Evolutionary conservation across 2,888 invertebrate species (phyloP).

Genomic region (Callyntrura sp.): DNA sequence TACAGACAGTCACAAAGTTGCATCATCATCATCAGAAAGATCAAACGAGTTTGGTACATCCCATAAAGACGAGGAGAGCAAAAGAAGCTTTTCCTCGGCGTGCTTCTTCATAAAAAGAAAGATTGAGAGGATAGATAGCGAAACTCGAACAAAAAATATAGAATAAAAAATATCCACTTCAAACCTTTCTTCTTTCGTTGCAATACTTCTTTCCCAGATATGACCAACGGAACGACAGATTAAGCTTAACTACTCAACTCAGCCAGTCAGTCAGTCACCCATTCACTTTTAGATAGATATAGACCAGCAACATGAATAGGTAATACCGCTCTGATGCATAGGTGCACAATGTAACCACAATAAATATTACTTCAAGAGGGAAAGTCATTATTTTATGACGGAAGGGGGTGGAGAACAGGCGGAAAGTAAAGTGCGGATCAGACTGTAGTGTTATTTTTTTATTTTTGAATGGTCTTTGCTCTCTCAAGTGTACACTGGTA

Average conservation of each 20-base stretch:
- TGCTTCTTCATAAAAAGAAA: slow-evolving; percentile 32
- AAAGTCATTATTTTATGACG: not conserved
- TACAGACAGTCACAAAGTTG: slow-evolving; percentile 49
- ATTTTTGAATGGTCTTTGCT: too few species aligned
- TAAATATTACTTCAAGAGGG: not conserved
- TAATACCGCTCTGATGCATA: too few species aligned
- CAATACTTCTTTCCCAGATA: not conserved
- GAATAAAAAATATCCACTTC: slow-evolving; percentile 47
- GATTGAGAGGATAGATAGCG: slow-evolving; percentile 6
- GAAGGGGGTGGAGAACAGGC: too few species aligned
- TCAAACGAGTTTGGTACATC: slow-evolving; percentile 52
- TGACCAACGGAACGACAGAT: not conserved
- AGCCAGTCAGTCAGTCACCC: too few species aligned
- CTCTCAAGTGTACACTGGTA: too few species aligned
- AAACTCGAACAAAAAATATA: slow-evolving; percentile 7
- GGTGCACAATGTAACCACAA: too few species aligned
- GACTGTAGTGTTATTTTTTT: too few species aligned
- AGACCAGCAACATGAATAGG: too few species aligned
- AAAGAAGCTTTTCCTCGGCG: slow-evolving; percentile 1
- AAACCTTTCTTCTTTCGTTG: slow-evolving; percentile 23
- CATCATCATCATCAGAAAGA: slow-evolving; percentile 68
- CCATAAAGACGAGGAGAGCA: slow-evolving; percentile 36
- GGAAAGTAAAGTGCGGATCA: too few species aligned
- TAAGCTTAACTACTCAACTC: not conserved
- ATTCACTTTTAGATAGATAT: too few species aligned